These are phyloP conservation scores for Silvanus unidentatus DNA, from an alignment of 2,888 invertebrate genomes.

Conservation along the genomic window DNA sequence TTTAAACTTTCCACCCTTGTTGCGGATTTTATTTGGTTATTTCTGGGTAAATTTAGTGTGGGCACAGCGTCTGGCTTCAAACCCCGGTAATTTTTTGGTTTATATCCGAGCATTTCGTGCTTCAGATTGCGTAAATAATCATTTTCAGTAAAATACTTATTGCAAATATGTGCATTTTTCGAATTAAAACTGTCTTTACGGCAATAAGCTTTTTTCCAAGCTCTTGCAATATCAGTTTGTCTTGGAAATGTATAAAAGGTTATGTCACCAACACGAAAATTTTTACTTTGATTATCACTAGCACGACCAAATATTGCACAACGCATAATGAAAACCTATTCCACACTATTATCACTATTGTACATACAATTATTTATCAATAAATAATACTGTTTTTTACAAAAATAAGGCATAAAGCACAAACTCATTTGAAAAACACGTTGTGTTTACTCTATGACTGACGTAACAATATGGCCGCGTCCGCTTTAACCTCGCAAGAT, in stretches of 20 bases:
- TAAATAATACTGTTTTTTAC: too few species aligned
- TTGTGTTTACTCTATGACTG: too few species aligned
- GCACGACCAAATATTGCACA: conserved; percentile 8
- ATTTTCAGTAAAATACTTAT: conserved; percentile 8
- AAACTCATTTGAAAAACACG: too few species aligned
- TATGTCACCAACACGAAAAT: conserved; percentile 1
- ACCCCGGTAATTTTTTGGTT: conserved; percentile 7
- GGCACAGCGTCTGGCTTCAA: conserved; percentile 7
- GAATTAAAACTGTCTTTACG: conserved; percentile 8
- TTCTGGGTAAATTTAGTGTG: conserved; percentile 6
- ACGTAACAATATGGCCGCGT: too few species aligned
- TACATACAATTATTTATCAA: too few species aligned
- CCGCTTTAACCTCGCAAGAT: too few species aligned
- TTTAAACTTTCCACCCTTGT: too few species aligned
- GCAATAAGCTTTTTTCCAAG: conserved; percentile 7
- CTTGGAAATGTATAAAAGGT: conserved; percentile 11
- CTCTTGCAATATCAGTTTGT: conserved; percentile 4
- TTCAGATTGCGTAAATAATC: conserved; percentile 9
- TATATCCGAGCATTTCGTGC: conserved; percentile 9
- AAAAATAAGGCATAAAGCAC: too few species aligned
- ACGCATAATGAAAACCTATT: conserved; percentile 5
- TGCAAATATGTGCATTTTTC: conserved; percentile 9
- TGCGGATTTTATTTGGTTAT: not conserved
- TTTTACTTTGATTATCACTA: conserved; percentile 7
- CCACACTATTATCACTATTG: too few species aligned